Evolutionary conservation across 2,113 vertebrate genomes (phyloP).

Genomic region (Campylomormyrus numenius): DNA sequence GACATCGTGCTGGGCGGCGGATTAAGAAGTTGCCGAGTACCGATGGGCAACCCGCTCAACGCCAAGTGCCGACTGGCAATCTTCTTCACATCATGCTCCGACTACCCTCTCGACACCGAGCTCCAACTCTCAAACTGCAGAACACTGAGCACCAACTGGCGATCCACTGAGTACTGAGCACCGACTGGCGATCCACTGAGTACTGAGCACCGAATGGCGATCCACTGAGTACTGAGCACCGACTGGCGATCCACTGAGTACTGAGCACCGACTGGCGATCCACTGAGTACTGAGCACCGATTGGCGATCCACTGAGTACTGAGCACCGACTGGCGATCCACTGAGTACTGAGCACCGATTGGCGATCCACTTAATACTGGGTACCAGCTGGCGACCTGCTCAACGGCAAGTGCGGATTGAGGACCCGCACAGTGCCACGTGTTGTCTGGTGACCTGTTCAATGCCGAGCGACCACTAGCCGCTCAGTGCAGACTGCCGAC

Average conservation of each 20-base stretch:
- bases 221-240: too few species aligned
- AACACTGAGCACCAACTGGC: background rate
- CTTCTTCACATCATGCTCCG: too few species aligned
- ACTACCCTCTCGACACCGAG: background rate
- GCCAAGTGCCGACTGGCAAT: background rate
- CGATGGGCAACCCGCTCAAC: background rate
- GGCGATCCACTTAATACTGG: background rate
- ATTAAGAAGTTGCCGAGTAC: background rate
- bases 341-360: background rate
- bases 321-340: background rate
- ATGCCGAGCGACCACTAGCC: background rate
- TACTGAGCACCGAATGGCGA: too few species aligned
- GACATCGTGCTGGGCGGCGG: background rate
- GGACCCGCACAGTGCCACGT: background rate
- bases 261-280: background rate
- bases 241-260: background rate
- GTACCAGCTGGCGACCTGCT: background rate
- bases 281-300: too few species aligned
- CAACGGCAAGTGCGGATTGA: background rate
- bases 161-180: background rate
- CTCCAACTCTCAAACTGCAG: background rate
- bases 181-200: background rate
- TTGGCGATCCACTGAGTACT: too few species aligned
- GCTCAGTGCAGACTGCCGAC: too few species aligned
- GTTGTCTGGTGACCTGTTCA: background rate